Evolutionary conservation across 1,140 invertebrate genomes (phyloP).

Genomic region (Acyrthosiphon pisum): DNA sequence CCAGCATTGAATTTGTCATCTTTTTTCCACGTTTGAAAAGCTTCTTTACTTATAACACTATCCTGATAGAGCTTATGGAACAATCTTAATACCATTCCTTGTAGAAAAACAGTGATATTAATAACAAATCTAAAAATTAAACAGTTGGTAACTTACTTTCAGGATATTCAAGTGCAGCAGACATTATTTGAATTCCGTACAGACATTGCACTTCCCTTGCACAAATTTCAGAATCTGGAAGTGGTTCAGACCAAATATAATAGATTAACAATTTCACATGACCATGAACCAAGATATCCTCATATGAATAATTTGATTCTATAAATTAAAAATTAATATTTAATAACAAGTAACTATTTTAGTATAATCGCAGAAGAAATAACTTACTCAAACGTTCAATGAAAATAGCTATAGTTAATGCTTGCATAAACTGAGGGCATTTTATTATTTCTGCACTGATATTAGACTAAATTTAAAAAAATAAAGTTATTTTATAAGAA

Average conservation of each 20-base stretch:
- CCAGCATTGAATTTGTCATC: too few species aligned
- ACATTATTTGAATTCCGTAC: slow-evolving; percentile 44
- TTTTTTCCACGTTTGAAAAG: too few species aligned
- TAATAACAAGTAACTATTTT: too few species aligned
- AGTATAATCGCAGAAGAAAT: neutral
- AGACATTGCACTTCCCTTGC: slow-evolving; percentile 32
- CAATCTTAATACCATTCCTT: too few species aligned
- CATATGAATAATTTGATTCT: slow-evolving; percentile 27
- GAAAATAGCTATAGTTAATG: slow-evolving; percentile 34
- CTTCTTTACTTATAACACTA: too few species aligned
- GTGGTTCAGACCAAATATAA: slow-evolving; percentile 29
- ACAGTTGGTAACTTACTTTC: neutral
- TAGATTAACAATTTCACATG: neutral
- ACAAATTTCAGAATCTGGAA: neutral
- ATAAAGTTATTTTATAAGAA: neutral
- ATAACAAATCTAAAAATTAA: neutral
- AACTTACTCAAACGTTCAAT: slow-evolving; percentile 25
- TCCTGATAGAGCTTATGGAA: too few species aligned
- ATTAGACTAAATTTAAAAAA: neutral
- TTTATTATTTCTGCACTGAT: too few species aligned
- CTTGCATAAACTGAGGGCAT: too few species aligned
- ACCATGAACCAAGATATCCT: slow-evolving; percentile 18
- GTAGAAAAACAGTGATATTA: neutral
- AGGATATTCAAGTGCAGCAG: slow-evolving; percentile 34
- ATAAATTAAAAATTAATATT: neutral